Conservation (phyloP, 2,797 vertebrate genomes). For the Tinamus major region DNA sequence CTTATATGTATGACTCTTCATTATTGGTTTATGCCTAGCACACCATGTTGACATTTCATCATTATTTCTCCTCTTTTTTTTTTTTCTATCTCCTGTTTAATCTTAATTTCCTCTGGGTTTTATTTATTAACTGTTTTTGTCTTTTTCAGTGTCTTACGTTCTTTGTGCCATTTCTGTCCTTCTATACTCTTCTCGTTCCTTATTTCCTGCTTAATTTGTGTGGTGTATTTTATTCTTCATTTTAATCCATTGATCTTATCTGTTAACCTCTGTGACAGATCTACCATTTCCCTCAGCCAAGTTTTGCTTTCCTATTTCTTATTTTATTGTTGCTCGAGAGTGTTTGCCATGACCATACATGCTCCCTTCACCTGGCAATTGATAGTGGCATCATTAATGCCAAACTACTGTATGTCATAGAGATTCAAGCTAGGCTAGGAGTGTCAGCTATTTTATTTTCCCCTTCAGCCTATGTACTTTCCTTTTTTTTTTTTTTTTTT, state of each 20-base stretch:
- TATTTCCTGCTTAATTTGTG: background rate
- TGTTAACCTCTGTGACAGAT: background rate
- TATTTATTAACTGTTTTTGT: background rate
- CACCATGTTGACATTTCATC: background rate
- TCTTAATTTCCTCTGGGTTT: background rate
- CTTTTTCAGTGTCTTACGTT: background rate
- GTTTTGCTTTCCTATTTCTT: background rate
- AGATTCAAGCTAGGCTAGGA: background rate
- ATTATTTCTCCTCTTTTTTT: background rate
- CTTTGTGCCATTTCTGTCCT: background rate
- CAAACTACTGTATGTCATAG: background rate
- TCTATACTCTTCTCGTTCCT: background rate
- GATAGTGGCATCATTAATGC: rapidly evolving
- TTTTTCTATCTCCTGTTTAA: background rate
- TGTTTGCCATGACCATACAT: background rate
- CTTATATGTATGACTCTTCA: background rate
- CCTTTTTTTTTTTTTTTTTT: background rate
- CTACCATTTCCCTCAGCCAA: background rate
- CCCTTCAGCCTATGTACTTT: background rate
- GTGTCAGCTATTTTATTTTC: conserved; percentile 6
- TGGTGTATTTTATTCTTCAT: background rate
- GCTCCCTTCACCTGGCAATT: background rate
- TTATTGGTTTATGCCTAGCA: background rate
- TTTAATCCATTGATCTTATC: background rate
- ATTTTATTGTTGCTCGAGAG: background rate